These are phyloP conservation scores for Istiophorus platypterus DNA, from an alignment of 2,113 vertebrate genomes.

Conservation along the genomic window DNA sequence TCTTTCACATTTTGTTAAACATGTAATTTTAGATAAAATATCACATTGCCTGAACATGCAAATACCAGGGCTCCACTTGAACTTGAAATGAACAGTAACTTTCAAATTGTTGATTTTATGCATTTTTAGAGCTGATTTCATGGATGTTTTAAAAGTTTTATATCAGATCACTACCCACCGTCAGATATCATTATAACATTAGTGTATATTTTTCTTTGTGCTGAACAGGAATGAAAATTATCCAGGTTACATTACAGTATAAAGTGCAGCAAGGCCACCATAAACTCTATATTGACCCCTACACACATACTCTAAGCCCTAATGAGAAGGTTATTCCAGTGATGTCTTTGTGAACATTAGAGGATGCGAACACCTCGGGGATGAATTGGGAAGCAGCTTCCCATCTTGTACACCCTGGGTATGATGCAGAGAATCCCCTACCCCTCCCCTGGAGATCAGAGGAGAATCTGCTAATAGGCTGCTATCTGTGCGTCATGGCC, in stretches of 20 bases:
- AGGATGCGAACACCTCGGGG: conserved; percentile 4
- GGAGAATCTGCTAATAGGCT: conserved; percentile 68
- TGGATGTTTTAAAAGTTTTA: neutral
- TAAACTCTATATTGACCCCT: neutral
- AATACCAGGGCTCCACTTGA: neutral
- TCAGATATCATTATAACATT: neutral
- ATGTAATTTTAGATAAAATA: neutral
- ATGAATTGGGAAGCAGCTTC: conserved; percentile 25
- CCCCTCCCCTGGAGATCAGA: conserved; percentile 71
- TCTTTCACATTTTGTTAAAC: conserved; percentile 1
- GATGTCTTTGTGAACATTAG: conserved; percentile 18
- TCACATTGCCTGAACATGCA: neutral
- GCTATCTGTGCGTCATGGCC: conserved; percentile 67
- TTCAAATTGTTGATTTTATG: neutral
- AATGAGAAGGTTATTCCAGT: neutral
- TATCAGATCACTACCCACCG: neutral
- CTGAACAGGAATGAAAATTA: neutral
- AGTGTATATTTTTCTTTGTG: neutral
- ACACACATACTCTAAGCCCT: neutral
- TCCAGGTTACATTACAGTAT: neutral
- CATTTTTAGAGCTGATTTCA: neutral
- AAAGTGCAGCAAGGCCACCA: neutral
- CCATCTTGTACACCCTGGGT: conserved; percentile 31
- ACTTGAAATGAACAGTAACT: neutral
- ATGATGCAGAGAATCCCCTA: conserved; percentile 64